Conservation (phyloP, 2,888 invertebrate genomes). For the Cheilosia scutellata region DNA sequence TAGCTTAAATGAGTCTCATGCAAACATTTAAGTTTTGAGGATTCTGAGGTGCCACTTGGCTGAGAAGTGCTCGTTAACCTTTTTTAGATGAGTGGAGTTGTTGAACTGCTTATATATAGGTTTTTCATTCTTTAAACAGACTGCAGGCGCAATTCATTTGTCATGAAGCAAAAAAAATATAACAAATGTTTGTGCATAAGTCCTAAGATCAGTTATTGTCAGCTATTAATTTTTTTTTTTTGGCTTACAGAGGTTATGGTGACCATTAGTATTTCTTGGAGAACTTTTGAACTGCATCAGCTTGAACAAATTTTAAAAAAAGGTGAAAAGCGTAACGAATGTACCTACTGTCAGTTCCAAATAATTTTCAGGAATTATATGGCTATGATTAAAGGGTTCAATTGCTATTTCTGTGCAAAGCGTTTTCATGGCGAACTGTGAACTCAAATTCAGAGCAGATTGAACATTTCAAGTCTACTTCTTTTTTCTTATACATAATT, state of each 20-base stretch:
- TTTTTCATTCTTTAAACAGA: conserved; percentile 43
- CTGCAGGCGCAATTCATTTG: conserved; percentile 39
- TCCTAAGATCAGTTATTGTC: neutral
- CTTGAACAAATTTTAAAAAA: no score
- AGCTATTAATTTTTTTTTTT: conserved; percentile 12
- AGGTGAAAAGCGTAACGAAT: no score
- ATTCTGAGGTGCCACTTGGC: conserved; percentile 64
- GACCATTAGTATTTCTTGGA: no score
- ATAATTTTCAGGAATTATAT: no score
- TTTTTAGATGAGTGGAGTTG: conserved; percentile 66
- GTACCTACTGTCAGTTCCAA: no score
- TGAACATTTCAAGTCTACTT: no score
- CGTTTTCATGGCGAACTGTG: no score
- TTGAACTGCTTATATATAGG: conserved; percentile 57
- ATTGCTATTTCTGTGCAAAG: no score
- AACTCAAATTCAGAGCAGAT: no score
- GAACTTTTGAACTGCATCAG: no score
- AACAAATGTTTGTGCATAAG: neutral
- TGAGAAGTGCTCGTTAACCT: conserved; percentile 73
- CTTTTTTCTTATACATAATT: no score
- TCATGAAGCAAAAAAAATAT: neutral
- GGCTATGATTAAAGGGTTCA: no score
- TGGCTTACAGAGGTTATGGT: neutral
- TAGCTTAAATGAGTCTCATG: conserved; percentile 59
- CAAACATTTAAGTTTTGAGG: conserved; percentile 60